phyloP scores from a whole-genome alignment of 2,888 invertebrate species.

The Ethmia dodecea region DNA sequence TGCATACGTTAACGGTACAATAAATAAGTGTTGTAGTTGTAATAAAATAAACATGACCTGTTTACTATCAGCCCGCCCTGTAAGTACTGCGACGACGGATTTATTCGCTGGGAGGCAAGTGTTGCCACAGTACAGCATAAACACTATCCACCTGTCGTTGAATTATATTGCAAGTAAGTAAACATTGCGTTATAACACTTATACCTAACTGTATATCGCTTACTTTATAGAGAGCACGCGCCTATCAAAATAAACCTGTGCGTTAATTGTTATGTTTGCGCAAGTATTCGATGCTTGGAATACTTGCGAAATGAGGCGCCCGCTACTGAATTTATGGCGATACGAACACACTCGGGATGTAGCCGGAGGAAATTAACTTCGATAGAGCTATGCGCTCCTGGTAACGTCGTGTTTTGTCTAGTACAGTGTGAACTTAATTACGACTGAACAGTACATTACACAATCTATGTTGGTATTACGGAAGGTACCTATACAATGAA shows the following conservation, averaged over 20 bases:
- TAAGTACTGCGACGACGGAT: constrained; percentile 43
- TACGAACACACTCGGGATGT: constrained; percentile 22
- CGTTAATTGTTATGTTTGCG: constrained; percentile 30
- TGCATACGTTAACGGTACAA: constrained; percentile 32
- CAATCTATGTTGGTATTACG: too few relatives aligned
- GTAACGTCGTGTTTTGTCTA: constrained; percentile 10
- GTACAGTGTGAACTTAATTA: too few relatives aligned
- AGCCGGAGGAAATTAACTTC: constrained; percentile 35
- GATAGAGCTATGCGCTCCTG: constrained; percentile 28
- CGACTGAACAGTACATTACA: too few relatives aligned
- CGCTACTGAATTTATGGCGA: constrained; percentile 32
- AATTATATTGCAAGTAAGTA: constrained; percentile 42
- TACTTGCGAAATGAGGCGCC: constrained; percentile 22
- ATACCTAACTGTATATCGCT: constrained; percentile 24
- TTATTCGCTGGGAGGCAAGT: constrained; percentile 37
- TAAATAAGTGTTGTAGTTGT: constrained; percentile 35
- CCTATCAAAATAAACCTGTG: constrained; percentile 31
- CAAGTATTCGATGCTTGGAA: constrained; percentile 8
- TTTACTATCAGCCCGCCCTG: constrained; percentile 35
- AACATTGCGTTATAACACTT: constrained; percentile 23
- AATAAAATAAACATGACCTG: constrained; percentile 50
- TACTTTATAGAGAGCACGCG: constrained; percentile 26
- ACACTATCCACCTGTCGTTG: constrained; percentile 47
- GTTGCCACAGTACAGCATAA: constrained; percentile 28
- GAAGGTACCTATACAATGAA: too few relatives aligned